These are phyloP conservation scores for Eupithecia subumbrata DNA, from an alignment of 2,888 invertebrate species.

Conservation along the genomic window DNA sequence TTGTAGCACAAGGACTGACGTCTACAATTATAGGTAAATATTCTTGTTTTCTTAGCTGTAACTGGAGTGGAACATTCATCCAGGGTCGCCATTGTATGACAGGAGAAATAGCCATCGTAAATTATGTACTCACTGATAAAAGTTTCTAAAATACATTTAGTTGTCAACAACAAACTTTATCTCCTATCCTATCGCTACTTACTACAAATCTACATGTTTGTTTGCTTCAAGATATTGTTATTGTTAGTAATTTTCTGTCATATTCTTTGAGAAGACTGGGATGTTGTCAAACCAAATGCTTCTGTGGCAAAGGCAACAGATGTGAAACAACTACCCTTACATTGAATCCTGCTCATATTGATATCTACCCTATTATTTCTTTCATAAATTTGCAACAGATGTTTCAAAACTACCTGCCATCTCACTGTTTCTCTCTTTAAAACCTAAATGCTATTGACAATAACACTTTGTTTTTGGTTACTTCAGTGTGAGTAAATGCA, in stretches of 20 bases:
- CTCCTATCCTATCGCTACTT: conserved; percentile 45
- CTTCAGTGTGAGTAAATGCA: conserved; percentile 56
- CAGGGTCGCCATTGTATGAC: conserved; percentile 84
- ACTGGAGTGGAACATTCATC: conserved; percentile 61
- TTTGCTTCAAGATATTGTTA: conserved; percentile 36
- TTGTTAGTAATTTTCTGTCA: conserved; percentile 41
- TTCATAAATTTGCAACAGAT: conserved; percentile 19
- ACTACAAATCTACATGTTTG: conserved; percentile 40
- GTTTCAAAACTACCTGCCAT: conserved; percentile 24
- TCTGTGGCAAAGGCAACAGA: conserved; percentile 31
- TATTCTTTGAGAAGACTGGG: conserved; percentile 38
- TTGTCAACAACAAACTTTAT: conserved; percentile 59
- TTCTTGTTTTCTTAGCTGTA: conserved; percentile 56
- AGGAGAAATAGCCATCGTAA: conserved; percentile 57
- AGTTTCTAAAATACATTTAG: conserved; percentile 50
- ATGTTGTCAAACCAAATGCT: conserved; percentile 41
- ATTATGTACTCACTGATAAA: conserved; percentile 41
- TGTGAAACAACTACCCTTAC: conserved; percentile 18
- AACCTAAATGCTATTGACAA: conserved; percentile 23
- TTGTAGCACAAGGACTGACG: conserved; percentile 77
- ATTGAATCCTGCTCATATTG: conserved; percentile 3
- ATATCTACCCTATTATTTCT: conserved; percentile 29
- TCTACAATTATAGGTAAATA: conserved; percentile 79
- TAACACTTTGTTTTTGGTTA: conserved; percentile 51
- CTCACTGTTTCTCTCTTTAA: not conserved